Conservation (phyloP, 1,140 invertebrate genomes). For the Calliphora vicina region DNA sequence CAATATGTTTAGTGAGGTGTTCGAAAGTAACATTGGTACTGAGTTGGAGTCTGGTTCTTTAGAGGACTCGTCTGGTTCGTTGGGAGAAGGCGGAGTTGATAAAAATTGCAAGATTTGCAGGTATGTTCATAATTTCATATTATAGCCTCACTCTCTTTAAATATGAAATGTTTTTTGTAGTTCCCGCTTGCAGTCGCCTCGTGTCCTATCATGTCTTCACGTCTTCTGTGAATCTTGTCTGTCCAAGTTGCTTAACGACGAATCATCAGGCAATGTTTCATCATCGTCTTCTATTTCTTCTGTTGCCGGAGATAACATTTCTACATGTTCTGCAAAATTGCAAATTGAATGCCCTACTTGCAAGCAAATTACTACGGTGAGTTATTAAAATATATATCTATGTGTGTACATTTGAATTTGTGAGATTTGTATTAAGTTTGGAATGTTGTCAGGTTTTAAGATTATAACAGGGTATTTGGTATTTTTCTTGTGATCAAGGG, state of each 20-base stretch:
- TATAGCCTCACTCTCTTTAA: too few species aligned
- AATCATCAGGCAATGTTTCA: constrained; percentile 65
- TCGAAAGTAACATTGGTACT: constrained; percentile 38
- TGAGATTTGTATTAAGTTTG: too few species aligned
- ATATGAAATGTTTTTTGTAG: too few species aligned
- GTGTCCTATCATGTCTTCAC: constrained; percentile 90
- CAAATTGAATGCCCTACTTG: constrained; percentile 75
- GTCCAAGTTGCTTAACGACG: constrained; percentile 78
- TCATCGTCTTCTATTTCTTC: constrained; percentile 61
- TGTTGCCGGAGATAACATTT: constrained; percentile 47
- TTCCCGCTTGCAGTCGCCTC: constrained; percentile 76
- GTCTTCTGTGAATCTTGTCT: constrained; percentile 91
- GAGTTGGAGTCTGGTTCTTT: constrained; percentile 54
- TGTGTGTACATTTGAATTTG: too few species aligned
- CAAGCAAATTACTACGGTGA: constrained; percentile 81
- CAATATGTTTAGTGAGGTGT: constrained; percentile 43
- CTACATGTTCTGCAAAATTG: constrained; percentile 21
- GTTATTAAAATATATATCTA: constrained; percentile 39
- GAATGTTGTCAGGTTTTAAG: too few species aligned
- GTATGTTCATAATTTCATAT: constrained; percentile 42
- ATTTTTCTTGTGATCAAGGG: too few species aligned
- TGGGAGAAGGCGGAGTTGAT: constrained; percentile 45
- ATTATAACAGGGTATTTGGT: too few species aligned
- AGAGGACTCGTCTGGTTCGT: constrained; percentile 49
- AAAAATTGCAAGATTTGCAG: constrained; percentile 62